Evolutionary conservation across 2,797 vertebrate genomes (phyloP).

Genomic region (Eidolon dupreanum): DNA sequence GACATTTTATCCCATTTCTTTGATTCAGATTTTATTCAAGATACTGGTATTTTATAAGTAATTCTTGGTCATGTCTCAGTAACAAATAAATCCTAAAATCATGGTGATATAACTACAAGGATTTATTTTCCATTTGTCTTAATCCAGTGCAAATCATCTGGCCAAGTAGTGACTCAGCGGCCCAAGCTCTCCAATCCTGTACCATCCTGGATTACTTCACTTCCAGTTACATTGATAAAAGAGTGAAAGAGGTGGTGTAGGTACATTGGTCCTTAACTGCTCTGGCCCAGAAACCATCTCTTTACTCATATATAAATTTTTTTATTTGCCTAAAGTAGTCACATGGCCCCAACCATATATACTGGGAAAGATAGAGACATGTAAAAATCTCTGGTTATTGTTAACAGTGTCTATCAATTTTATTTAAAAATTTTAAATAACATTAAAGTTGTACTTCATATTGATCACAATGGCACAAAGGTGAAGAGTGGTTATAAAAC

Average conservation of each 20-base stretch:
- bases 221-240: background rate
- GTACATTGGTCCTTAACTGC: background rate
- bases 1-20: background rate
- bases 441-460: background rate
- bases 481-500: background rate
- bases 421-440: constrained; percentile 28
- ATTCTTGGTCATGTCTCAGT: background rate
- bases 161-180: background rate
- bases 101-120: background rate
- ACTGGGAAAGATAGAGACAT: background rate
- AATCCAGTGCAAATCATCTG: background rate
- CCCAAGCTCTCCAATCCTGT: background rate
- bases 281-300: background rate
- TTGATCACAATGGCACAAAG: background rate
- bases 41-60: background rate
- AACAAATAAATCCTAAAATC: constrained; percentile 31
- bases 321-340: background rate
- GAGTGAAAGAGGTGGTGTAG: background rate
- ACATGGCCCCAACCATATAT: background rate
- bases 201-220: background rate
- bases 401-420: background rate
- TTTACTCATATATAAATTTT: background rate
- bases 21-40: background rate
- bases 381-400: background rate
- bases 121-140: background rate